Base-by-base conservation (phyloP, 1,140 invertebrate genomes). In the Zaprionus ornatus region DNA sequence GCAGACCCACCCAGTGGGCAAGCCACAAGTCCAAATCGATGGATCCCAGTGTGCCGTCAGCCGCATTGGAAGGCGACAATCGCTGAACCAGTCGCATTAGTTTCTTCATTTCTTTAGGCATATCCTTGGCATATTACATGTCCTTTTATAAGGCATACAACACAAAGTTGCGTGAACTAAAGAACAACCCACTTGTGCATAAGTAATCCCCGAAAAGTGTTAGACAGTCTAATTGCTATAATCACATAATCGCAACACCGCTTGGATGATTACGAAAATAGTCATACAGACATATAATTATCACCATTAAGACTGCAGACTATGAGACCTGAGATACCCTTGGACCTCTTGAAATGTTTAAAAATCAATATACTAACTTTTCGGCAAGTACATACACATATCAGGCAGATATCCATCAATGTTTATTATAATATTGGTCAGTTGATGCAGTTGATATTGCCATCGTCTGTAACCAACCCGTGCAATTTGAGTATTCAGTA, bases 21-120 rank as follows among this genome's bases (percentile, higher is more conserved):
- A 91, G 56, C 72, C 78, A 90, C n/a, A 83, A 35, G 48, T 90
- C 90, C n/a, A 90, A 61, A 37, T 86, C 74, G 7, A 91, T 67
- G n/a, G 88, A 91, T 25, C 88, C 88, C 6, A 90, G 72, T 59
- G 21, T 50, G 6, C 88, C 88, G 13, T 54, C 55, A 4, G 45
- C 42, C 6, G 82, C 68, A 70, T 90, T 60, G 0, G 88, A 91
- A 13, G 78, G 78, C 67, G 74, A 68, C 29, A 86, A 25, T 1
- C 61, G 71, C 17, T 76, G 77, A 40, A 68, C 70, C 21, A 66
- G 9, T 19, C 17, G 42, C 42, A 73, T 23, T 10, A 90, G 35
- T 27, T 59, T 74, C 23, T 37, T 35, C 79, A 85, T 84, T 69
- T 67, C 27, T 45, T 37, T 29, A 21, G 54, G 15, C 21, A 59